These are phyloP conservation scores for Macrobrachium rosenbergii DNA, from an alignment of 1,140 invertebrate species.

Conservation along the genomic window DNA sequence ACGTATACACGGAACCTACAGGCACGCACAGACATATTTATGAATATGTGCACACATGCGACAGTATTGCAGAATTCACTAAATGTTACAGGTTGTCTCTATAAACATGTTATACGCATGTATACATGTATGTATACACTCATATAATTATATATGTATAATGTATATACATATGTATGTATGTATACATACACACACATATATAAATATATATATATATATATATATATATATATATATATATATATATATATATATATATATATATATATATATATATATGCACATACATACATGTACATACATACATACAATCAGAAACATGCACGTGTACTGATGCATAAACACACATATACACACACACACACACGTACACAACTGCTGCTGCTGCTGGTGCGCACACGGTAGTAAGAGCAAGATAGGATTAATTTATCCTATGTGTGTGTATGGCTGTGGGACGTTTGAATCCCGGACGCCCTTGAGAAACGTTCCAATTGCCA, in stretches of 20 bases:
- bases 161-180: no score
- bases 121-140: not conserved
- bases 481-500: no score
- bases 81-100: not conserved
- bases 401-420: not conserved
- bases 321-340: not conserved
- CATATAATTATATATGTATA: not conserved
- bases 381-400: not conserved
- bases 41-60: no score
- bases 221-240: not conserved
- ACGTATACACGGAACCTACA: no score
- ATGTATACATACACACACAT: not conserved
- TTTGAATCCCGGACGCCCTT: no score
- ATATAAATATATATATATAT: not conserved
- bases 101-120: no score
- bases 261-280: constrained; percentile 32
- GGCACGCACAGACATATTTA: no score
- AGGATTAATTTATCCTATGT: not conserved
- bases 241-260: constrained; percentile 34
- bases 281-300: constrained; percentile 20
- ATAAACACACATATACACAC: constrained; percentile 7
- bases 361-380: no score
- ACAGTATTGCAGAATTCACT: not conserved
- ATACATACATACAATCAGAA: constrained; percentile 25
- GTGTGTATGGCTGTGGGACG: not conserved